Evolutionary conservation across 2,888 invertebrate genomes (phyloP), one percentile per base, ranked within the genome.

Genomic region (Lordiphosa fenestrarum): DNA sequence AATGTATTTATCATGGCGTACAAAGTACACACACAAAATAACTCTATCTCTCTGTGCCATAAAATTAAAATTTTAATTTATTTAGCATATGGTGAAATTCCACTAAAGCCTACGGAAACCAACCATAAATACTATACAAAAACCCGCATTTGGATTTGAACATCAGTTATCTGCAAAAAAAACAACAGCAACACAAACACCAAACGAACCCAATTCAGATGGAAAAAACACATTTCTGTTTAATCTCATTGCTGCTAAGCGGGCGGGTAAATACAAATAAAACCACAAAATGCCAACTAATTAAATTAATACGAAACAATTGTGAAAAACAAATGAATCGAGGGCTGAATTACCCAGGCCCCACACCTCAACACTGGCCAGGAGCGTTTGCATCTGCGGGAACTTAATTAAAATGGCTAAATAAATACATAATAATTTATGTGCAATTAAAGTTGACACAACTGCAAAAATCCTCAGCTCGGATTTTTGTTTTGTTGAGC

Each of bases 281-380:
- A 66, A 73, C 82, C 78, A 66, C 78, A 75, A 71, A 78, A 73
- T 58, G 73, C 66, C 69, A 74, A 72, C 83, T 83, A 81, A 81
- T 83, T 81, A 67, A 81, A 81, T 81, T 72, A 83, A 76, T 76
- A 71, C 70, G 66, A 64, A 82, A 69, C 65, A 71, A 80, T 69
- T 69, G 65, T 57, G 56, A 66, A 65, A 69, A 49, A 55, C 53
- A 55, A 50, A 44, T 39, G 40, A 48, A 40, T 30, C 4, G 49
- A 40, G 41, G 25, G n/a, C 21, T 51, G 30, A 42, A 57, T 53
- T 33, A 30, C 9, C 35, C 50, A 30, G 51, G 38, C 35, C 55
- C 52, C 25, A 51, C 39, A 49, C 48, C 33, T 47, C 52, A 39
- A 37, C 10, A 39, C 44, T 25, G n/a, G 13, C 13, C 35, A 38